Conservation (phyloP, 2,113 vertebrate species). For the Cricetomys ansorgei region DNA sequence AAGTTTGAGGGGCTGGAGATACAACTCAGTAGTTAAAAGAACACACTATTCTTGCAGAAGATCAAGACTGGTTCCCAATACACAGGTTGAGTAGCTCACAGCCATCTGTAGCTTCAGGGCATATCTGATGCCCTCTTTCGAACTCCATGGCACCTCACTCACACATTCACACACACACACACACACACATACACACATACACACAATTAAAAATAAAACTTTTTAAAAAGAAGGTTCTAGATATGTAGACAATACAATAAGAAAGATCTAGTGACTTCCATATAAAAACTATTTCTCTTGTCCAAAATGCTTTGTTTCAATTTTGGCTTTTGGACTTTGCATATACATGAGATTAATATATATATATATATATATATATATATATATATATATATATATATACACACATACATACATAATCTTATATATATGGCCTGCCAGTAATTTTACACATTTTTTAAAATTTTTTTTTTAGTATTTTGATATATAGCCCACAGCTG, state of each 20-base stretch:
- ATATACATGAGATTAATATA: not conserved
- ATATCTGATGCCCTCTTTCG: not conserved
- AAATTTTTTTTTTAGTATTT: not conserved
- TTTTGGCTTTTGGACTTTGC: not conserved
- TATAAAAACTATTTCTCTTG: not conserved
- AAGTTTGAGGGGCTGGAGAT: not conserved
- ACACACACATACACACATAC: not conserved
- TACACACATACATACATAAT: too few species aligned
- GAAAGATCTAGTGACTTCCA: not conserved
- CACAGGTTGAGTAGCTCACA: not conserved
- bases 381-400: too few species aligned
- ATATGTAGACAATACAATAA: not conserved
- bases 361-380: too few species aligned
- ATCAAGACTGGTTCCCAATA: not conserved
- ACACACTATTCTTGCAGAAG: not conserved
- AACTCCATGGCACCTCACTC: not conserved
- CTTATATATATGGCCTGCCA: not conserved
- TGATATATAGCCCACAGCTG: not conserved
- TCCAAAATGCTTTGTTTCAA: not conserved
- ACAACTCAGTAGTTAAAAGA: not conserved
- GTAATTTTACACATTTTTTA: not conserved
- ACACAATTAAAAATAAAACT: not conserved
- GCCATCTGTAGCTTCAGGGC: not conserved
- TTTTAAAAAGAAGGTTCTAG: not conserved
- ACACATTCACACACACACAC: not conserved